These are phyloP conservation scores for Mesorhabditis sp. DNA, from an alignment of 2,888 invertebrate species.

Conservation along the genomic window DNA sequence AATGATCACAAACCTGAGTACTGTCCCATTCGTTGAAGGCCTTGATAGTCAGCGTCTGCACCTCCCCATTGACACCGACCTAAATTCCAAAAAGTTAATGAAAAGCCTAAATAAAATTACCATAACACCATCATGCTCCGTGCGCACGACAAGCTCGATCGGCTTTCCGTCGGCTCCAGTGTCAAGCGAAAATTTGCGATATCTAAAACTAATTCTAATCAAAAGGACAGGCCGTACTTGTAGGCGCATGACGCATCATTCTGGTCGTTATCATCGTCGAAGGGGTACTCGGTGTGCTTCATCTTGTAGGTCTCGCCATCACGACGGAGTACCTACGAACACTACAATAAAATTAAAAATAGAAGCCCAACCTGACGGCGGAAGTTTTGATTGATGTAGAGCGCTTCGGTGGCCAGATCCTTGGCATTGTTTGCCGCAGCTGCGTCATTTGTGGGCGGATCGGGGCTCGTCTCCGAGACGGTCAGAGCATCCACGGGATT, in stretches of 20 bases:
- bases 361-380: conserved; percentile 80
- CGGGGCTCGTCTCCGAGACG: conserved; percentile 95
- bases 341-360: conserved; percentile 11
- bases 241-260: conserved; percentile 42
- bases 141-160: conserved; percentile 75
- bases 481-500: conserved; percentile 74
- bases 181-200: conserved; percentile 92
- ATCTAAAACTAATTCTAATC: conserved; percentile 60
- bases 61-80: conserved; percentile 69
- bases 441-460: conserved; percentile 93
- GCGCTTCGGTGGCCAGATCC: conserved; percentile 85
- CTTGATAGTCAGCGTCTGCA: conserved; percentile 87
- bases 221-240: conserved; percentile 24
- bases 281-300: conserved; percentile 34
- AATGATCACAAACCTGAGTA: conserved; percentile 63
- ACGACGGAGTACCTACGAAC: conserved; percentile 23
- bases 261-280: conserved; percentile 48
- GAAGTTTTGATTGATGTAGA: conserved; percentile 98
- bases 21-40: conserved; percentile 99
- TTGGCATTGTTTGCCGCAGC: conserved; percentile 87
- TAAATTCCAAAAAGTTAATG: background rate
- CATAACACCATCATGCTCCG: conserved; percentile 89
- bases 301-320: conserved; percentile 29
- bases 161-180: conserved; percentile 73
- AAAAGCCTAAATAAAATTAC: conserved; percentile 59